Base-by-base conservation (phyloP, 2,888 invertebrate genomes). In the Xestia rhomboidea region DNA sequence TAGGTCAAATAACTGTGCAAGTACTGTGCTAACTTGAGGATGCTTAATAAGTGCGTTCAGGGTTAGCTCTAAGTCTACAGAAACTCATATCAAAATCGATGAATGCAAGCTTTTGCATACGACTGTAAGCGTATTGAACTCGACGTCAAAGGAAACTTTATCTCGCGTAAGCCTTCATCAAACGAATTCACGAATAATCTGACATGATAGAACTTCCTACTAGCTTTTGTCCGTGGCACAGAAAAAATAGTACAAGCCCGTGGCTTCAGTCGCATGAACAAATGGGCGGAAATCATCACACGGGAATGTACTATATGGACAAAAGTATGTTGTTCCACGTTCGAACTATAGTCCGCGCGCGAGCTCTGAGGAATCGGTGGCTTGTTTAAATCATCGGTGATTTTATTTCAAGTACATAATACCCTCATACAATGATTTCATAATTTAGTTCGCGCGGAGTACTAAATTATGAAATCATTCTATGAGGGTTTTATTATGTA, bases 171-270 rank as follows among this genome's bases (percentile, higher is more conserved):
- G 27, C 21, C 8, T 49, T 27, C 0, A 49, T 30, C 30, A 57
- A 41, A 67, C 13, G 15, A 44, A 44, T 51, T 41, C 27, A 63
- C n/a, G 51, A 83, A 83, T 51, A 63, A 82, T 51, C 38, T 41
- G 57, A 60, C 7, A 60, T 46, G n/a, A n/a, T n/a, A n/a, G n/a
- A 71, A 71, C 6, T 57, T n/a, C n/a, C n/a, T 27, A 57, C 15
- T 57, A 57, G 15, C 6, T 27, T 51, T 51, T 51, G 24, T 18
- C 15, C 46, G 6, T 34, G 34, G 34, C 34, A 34, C 34, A 34
- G 34, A 34, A 34, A 2, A 34, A 34, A 34, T 34, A 34, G 34
- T 34, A 34, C 2, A 3, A 34, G 34, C 34, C 34, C 4, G 54
- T 57, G 27, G 18, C 15, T 57, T 57, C 27, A 6, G 18, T 57